Base-by-base conservation (phyloP, 1,140 invertebrate species). In the Chelonus insularis region DNA sequence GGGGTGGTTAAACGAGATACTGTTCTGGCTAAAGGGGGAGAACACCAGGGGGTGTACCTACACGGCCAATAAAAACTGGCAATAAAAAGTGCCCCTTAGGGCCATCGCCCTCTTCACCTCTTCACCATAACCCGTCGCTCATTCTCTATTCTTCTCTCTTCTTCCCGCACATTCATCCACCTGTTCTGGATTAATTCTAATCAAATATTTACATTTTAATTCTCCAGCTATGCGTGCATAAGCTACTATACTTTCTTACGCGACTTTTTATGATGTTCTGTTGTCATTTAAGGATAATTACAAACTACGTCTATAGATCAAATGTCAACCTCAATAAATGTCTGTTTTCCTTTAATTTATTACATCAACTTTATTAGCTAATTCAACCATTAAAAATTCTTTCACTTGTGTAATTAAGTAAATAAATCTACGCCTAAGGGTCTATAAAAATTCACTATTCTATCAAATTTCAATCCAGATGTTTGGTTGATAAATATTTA, bases 61-160 rank as follows among this genome's bases (percentile, higher is more conserved):
- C 77, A 74, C 67, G 74, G 72, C 77, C 79, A 81, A 80, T 82
- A 82, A 82, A 82, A 81, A 78, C 72, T 64, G 68, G 78, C 74
- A 81, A 82, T 82, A 82, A 81, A 80, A 81, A 80, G 70, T 72
- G 71, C 76, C 77, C 75, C 75, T 77, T 68, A 75, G 74, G 74
- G 68, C 72, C 69, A 66, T 59, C 70, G 69, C 70, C 50, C 57
- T 55, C 65, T 63, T 50, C 57, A 60, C 62, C 67, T 57, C 62
- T 52, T 52, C 51, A 41, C 51, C 47, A 32, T 37, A 48, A 34
- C 59, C n/a, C 41, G 48, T 58, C 59, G 58, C 61, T 63, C 37
- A 29, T 59, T 60, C 29, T 52, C 63, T 54, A 58, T 63, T 56
- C 61, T 58, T 61, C 11, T 60, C 63, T 32, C 51, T 64, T 61